A percentile compares a stretch with the other conserved stretches of the same genome.
These are phyloP conservation scores for Melangyna quadrimaculata DNA, from an alignment of 2,888 invertebrate genomes.

Conservation along the genomic window DNA sequence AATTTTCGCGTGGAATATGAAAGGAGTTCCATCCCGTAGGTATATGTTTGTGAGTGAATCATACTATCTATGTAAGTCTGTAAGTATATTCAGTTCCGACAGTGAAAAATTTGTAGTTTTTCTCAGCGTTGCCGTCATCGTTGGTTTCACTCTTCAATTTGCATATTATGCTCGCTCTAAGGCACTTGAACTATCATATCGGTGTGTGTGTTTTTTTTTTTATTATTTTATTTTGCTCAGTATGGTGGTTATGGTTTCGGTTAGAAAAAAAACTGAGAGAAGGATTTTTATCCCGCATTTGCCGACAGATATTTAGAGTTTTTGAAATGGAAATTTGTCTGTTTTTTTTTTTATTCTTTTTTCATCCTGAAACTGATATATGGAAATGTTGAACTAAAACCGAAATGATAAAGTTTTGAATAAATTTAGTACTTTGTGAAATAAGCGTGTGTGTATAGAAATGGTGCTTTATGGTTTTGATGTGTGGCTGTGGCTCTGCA, in stretches of 20 bases:
- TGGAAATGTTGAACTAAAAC: slow-evolving; percentile 1
- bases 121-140: slow-evolving; percentile 12
- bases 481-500: neutral
- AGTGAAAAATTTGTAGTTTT: slow-evolving; percentile 29
- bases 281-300: slow-evolving; percentile 8
- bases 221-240: neutral
- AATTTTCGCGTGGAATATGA: neutral
- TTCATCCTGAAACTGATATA: neutral
- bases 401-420: slow-evolving; percentile 49
- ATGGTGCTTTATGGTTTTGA: neutral
- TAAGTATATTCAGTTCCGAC: neutral
- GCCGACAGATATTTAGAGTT: slow-evolving; percentile 47
- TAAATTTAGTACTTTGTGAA: slow-evolving; percentile 12
- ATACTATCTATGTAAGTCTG: neutral
- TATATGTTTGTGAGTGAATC: neutral
- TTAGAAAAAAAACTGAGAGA: neutral
- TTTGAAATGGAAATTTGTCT: slow-evolving; percentile 52
- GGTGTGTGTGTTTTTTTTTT: too few relatives aligned
- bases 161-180: slow-evolving; percentile 47
- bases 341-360: neutral
- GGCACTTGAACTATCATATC: slow-evolving; percentile 62
- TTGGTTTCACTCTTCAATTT: slow-evolving; percentile 54
- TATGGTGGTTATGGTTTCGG: slow-evolving; percentile 28
- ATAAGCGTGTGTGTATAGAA: neutral
- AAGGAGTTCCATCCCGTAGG: neutral